Evolutionary conservation across 1,140 invertebrate genomes (phyloP).

Genomic region (Trissolcus basalis): DNA sequence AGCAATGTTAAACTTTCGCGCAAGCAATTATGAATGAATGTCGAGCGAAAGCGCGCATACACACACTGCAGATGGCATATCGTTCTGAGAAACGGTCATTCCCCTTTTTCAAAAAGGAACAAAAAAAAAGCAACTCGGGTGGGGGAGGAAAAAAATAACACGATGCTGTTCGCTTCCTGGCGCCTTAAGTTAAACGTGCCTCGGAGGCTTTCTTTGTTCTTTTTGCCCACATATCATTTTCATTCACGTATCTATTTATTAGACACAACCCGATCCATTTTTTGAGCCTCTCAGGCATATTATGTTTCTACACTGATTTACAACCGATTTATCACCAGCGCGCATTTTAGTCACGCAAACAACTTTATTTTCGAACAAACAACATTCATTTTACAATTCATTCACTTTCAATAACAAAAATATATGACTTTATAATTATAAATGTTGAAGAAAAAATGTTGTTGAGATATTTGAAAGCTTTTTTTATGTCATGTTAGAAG

Average conservation of each 20-base stretch:
- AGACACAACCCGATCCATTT: conserved; percentile 42
- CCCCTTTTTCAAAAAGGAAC: conserved; percentile 43
- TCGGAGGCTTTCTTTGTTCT: conserved; percentile 44
- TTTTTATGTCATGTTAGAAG: background rate
- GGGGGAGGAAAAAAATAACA: conserved; percentile 19
- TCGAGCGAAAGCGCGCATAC: conserved; percentile 19
- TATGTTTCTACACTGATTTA: conserved; percentile 42
- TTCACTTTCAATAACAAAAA: too few species aligned
- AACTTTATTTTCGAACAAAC: conserved; percentile 4
- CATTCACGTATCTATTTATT: conserved; percentile 48
- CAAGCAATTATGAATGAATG: conserved; percentile 47
- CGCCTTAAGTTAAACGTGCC: conserved; percentile 46
- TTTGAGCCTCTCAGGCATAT: conserved; percentile 23
- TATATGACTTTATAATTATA: too few species aligned
- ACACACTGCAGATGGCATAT: conserved; percentile 44
- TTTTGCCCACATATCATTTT: conserved; percentile 51
- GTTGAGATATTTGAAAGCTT: too few species aligned
- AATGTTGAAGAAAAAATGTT: too few species aligned
- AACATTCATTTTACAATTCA: background rate
- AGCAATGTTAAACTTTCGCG: conserved; percentile 21
- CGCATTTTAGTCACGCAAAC: background rate
- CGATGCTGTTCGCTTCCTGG: conserved; percentile 34
- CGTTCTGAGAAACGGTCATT: conserved; percentile 49
- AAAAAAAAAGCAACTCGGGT: conserved; percentile 4
- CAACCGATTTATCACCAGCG: conserved; percentile 18